Evolutionary conservation across 1,140 invertebrate genomes (phyloP).

Genomic region (Eumeta japonica): DNA sequence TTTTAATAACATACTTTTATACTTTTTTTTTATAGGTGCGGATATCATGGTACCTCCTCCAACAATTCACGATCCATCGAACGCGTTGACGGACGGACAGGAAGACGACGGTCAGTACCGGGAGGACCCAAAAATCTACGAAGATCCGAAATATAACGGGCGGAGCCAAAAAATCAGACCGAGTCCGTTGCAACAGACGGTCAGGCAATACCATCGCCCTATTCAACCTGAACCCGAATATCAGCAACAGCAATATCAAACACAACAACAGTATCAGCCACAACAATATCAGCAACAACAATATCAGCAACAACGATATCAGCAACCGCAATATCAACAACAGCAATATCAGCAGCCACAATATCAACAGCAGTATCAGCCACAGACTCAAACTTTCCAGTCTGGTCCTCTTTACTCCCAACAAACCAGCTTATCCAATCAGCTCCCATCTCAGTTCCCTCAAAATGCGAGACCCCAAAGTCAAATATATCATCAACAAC

Average conservation of each 20-base stretch:
- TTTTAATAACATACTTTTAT: constrained; percentile 6
- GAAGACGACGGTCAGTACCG: constrained; percentile 80
- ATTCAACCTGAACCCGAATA: constrained; percentile 23
- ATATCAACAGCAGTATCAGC: constrained; percentile 1
- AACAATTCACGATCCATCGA: constrained; percentile 54
- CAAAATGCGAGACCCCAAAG: constrained; percentile 31
- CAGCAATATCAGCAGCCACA: constrained; percentile 19
- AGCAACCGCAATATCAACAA: constrained; percentile 12
- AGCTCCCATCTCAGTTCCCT: constrained; percentile 35
- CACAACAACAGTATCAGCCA: constrained; percentile 10
- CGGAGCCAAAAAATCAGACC: constrained; percentile 42
- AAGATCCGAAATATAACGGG: constrained; percentile 68
- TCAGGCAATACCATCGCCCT: constrained; percentile 39
- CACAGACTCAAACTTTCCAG: constrained; percentile 16
- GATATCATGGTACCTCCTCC: constrained; percentile 80
- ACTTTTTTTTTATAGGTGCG: constrained; percentile 59
- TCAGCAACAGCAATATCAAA: constrained; percentile 23
- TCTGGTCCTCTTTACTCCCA: constrained; percentile 19
- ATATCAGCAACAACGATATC: constrained; percentile 13
- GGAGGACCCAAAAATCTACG: constrained; percentile 77
- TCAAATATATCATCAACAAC: constrained; percentile 45
- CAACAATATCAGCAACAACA: constrained; percentile 18
- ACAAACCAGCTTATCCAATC: constrained; percentile 30
- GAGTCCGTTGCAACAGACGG: constrained; percentile 11
- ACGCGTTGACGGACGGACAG: constrained; percentile 62